phyloP scores from a whole-genome alignment of 1,140 invertebrate species.

The Drosophila albomicans region DNA sequence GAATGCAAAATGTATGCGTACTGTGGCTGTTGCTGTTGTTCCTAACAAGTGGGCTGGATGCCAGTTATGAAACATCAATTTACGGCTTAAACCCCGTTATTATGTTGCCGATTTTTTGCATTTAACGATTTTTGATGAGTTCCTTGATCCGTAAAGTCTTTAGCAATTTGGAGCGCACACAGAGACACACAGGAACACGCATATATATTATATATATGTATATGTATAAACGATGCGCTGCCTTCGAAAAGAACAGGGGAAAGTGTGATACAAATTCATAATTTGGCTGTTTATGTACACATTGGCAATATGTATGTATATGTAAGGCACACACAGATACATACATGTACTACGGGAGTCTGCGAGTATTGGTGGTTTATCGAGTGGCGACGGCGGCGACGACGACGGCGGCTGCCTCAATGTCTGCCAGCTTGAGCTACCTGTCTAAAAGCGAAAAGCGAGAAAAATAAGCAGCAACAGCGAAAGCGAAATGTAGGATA shows the following conservation, averaged over 20 bases:
- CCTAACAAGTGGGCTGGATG: slow-evolving; percentile 20
- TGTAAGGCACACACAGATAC: slow-evolving; percentile 28
- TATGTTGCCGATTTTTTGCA: slow-evolving; percentile 63
- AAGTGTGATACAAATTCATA: slow-evolving; percentile 79
- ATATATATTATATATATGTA: slow-evolving; percentile 10
- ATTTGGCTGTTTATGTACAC: slow-evolving; percentile 74
- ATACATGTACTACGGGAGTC: slow-evolving; percentile 21
- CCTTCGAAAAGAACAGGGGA: slow-evolving; percentile 19
- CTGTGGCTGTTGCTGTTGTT: slow-evolving; percentile 18
- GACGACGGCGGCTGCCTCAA: slow-evolving; percentile 58
- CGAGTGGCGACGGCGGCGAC: slow-evolving; percentile 46
- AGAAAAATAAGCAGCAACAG: slow-evolving; percentile 42
- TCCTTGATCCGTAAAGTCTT: slow-evolving; percentile 80
- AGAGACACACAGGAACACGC: slow-evolving; percentile 12
- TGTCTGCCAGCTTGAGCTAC: slow-evolving; percentile 64
- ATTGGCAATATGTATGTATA: slow-evolving; percentile 39
- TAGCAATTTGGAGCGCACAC: slow-evolving; percentile 52
- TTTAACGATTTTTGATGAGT: slow-evolving; percentile 82
- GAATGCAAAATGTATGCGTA: not conserved
- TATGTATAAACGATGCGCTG: not conserved
- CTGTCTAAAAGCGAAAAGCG: slow-evolving; percentile 31
- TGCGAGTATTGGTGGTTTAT: slow-evolving; percentile 70
- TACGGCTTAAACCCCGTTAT: slow-evolving; percentile 33
- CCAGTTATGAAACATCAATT: slow-evolving; percentile 21
- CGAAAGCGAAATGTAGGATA: slow-evolving; percentile 65